Percentiles rank a stretch among this genome's conserved stretches.
phyloP scores from a whole-genome alignment of 1,140 invertebrate species.

The Eriocheir sinensis region DNA sequence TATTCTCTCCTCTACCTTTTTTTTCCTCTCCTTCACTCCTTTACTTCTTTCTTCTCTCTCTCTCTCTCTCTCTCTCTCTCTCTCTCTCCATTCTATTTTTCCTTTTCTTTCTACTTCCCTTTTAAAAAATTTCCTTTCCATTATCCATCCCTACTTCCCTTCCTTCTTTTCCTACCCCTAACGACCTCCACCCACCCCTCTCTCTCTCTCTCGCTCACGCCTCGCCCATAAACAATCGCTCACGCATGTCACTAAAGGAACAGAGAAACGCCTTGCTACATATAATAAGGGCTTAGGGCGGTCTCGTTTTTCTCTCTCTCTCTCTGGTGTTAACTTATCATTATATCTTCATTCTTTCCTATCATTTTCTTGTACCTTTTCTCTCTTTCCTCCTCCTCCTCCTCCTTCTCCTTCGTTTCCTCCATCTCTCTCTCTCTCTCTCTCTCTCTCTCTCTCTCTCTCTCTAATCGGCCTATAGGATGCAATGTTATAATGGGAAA shows the following conservation, averaged over 20 bases:
- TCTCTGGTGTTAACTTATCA: background rate
- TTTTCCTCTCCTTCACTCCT: background rate
- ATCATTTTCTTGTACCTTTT: background rate
- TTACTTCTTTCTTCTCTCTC: conserved; percentile 24
- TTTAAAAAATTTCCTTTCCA: background rate
- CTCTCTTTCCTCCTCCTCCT: too few species aligned
- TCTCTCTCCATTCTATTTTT: conserved; percentile 34
- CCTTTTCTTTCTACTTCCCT: conserved; percentile 7
- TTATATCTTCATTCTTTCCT: background rate
- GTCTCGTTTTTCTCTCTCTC: conserved; percentile 22
- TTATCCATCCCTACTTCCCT: too few species aligned
- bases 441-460: background rate
- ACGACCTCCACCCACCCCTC: too few species aligned
- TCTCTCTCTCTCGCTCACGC: too few species aligned
- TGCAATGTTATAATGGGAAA: too few species aligned
- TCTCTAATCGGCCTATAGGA: too few species aligned
- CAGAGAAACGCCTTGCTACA: background rate
- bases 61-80: conserved; percentile 45
- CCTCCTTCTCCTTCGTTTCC: background rate
- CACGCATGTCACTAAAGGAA: background rate
- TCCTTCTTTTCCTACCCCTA: too few species aligned
- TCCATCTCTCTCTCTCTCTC: background rate
- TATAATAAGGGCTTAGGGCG: too few species aligned
- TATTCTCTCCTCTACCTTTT: background rate
- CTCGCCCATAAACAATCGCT: too few species aligned